These are phyloP conservation scores for Phyllotis vaccarum DNA, from an alignment of 2,797 vertebrate genomes.

Conservation along the genomic window DNA sequence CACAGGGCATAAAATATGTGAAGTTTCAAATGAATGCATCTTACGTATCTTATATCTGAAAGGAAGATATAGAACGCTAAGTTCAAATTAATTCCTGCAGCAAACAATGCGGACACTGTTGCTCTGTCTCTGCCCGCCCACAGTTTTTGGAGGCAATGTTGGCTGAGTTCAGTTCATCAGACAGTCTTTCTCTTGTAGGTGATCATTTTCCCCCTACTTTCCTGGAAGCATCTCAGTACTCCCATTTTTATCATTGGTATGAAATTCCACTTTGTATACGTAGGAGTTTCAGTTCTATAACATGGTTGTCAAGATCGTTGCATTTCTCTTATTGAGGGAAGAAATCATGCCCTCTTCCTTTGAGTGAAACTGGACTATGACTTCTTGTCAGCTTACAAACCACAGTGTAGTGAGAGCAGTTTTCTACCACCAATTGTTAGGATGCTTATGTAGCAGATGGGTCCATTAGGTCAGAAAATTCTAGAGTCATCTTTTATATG, in stretches of 20 bases:
- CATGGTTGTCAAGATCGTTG: neutral
- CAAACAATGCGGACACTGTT: neutral
- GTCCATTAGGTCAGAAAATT: neutral
- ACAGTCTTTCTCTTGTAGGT: neutral
- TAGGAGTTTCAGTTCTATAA: neutral
- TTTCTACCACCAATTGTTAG: neutral
- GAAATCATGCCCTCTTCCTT: neutral
- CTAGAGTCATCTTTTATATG: neutral
- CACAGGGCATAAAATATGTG: neutral
- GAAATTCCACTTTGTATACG: neutral
- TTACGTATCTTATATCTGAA: neutral
- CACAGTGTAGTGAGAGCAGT: neutral
- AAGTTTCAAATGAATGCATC: neutral
- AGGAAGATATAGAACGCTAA: neutral
- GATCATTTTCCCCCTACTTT: neutral
- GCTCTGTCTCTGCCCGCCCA: neutral
- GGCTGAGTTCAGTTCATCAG: neutral
- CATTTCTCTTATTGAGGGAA: neutral
- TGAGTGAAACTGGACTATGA: neutral
- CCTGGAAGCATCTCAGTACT: neutral
- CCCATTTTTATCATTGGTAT: neutral
- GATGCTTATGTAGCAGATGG: neutral
- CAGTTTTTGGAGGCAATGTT: neutral
- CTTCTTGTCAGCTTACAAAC: neutral
- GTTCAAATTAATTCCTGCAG: slow-evolving; percentile 20